phyloP scores from a whole-genome alignment of 2,797 vertebrate species.

The Tiaroga cobitis region DNA sequence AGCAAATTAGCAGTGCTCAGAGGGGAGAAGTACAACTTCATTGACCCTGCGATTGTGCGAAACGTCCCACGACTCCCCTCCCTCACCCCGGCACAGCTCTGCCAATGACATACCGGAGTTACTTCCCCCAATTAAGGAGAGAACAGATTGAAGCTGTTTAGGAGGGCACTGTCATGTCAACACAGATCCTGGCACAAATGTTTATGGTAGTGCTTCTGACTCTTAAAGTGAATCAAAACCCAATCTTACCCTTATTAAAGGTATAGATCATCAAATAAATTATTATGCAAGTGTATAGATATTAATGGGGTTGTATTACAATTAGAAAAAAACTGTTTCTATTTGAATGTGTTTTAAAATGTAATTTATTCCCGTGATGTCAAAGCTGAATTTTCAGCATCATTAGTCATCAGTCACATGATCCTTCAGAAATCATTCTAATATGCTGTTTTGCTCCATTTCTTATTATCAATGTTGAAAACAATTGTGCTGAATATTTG shows the following conservation, averaged over 20 bases:
- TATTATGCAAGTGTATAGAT: no score
- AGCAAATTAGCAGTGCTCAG: conserved; percentile 87
- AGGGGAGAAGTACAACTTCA: conserved; percentile 89
- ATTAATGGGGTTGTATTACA: no score
- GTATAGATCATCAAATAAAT: neutral
- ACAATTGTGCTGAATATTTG: neutral
- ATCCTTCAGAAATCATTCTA: neutral
- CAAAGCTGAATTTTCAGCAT: neutral
- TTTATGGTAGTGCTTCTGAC: neutral
- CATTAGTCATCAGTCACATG: neutral
- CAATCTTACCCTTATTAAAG: neutral
- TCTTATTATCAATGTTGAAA: neutral
- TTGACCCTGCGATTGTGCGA: conserved; percentile 86
- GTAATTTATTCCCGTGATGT: neutral
- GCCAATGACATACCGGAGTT: conserved; percentile 86
- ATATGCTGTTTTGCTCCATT: neutral
- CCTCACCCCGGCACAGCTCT: conserved; percentile 61
- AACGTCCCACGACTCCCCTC: conserved; percentile 75
- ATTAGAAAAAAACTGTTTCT: no score
- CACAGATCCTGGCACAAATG: neutral
- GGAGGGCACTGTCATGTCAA: neutral
- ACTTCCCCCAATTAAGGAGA: conserved; percentile 87
- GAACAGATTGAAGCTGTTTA: conserved; percentile 26
- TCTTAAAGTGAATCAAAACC: neutral
- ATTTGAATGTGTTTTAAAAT: neutral